phyloP scores from a whole-genome alignment of 1,140 invertebrate species.

The Zophobas morio region DNA sequence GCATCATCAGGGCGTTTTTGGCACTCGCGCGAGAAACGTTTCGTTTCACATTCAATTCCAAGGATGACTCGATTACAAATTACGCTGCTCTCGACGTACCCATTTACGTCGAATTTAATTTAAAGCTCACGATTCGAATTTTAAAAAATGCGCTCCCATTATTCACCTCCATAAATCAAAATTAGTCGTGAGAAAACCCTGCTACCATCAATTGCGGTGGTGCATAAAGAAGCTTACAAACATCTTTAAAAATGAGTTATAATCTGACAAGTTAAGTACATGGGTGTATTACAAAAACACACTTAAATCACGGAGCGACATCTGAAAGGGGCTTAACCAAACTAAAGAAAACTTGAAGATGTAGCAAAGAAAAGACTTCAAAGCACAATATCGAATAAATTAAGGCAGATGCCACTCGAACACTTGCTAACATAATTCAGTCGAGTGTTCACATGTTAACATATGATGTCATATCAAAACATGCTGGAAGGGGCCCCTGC shows the following conservation, averaged over 20 bases:
- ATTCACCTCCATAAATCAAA: not conserved
- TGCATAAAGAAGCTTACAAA: conserved; percentile 24
- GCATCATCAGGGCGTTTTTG: no score
- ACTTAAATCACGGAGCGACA: conserved; percentile 35
- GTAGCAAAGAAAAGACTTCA: conserved; percentile 8
- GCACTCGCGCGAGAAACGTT: no score
- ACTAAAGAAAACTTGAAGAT: conserved; percentile 28
- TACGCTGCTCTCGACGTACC: no score
- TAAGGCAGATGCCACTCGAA: conserved; percentile 17
- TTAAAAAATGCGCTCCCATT: no score
- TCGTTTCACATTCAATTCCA: no score
- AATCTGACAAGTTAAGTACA: conserved; percentile 37
- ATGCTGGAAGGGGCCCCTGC: not conserved
- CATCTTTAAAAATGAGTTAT: conserved; percentile 34
- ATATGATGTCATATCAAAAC: conserved; percentile 37
- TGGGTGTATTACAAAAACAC: conserved; percentile 37
- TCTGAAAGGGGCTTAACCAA: conserved; percentile 35
- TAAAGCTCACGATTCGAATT: no score
- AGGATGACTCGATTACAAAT: no score
- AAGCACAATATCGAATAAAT: conserved; percentile 19
- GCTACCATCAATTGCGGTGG: conserved; percentile 26
- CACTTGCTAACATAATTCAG: conserved; percentile 33
- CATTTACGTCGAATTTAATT: no score
- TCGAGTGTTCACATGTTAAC: conserved; percentile 21
- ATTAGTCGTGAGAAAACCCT: conserved; percentile 21